Percentiles rank a stretch among this genome's conserved stretches.
These are phyloP conservation scores for Eueides isabella DNA, from an alignment of 1,140 invertebrate genomes.

Conservation along the genomic window DNA sequence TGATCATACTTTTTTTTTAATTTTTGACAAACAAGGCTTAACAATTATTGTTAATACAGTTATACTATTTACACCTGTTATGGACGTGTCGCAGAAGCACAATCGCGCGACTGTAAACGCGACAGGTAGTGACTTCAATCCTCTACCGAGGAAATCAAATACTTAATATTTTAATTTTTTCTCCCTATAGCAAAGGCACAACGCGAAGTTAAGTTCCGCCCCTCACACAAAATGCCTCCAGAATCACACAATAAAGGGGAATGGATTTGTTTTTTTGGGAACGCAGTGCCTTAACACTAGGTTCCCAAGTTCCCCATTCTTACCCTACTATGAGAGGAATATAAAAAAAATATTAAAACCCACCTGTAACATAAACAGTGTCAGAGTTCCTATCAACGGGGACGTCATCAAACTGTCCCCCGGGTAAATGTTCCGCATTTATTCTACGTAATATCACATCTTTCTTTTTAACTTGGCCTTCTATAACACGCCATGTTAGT, in stretches of 20 bases:
- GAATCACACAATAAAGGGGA: too few species aligned
- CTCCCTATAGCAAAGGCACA: background rate
- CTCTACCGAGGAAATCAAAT: background rate
- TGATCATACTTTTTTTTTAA: too few species aligned
- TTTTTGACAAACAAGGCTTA: too few species aligned
- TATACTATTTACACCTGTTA: too few species aligned
- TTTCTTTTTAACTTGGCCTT: conserved; percentile 58
- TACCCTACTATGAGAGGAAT: background rate
- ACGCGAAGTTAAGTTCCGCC: too few species aligned
- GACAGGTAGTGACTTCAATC: too few species aligned
- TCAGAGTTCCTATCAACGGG: conserved; percentile 51
- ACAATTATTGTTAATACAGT: too few species aligned
- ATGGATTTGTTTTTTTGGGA: too few species aligned
- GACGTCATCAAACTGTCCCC: conserved; percentile 49
- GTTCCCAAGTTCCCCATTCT: background rate
- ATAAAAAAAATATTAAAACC: background rate
- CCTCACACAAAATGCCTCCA: too few species aligned
- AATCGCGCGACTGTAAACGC: too few species aligned
- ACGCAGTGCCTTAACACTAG: background rate
- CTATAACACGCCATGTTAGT: conserved; percentile 59
- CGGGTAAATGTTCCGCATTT: conserved; percentile 49
- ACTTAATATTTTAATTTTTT: background rate
- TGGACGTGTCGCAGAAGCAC: too few species aligned
- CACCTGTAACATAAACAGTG: conserved; percentile 61
- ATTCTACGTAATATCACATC: conserved; percentile 56